Percentiles rank a stretch among this genome's conserved stretches.
Conservation (phyloP, 2,113 vertebrate genomes). For the Zingel zingel region DNA sequence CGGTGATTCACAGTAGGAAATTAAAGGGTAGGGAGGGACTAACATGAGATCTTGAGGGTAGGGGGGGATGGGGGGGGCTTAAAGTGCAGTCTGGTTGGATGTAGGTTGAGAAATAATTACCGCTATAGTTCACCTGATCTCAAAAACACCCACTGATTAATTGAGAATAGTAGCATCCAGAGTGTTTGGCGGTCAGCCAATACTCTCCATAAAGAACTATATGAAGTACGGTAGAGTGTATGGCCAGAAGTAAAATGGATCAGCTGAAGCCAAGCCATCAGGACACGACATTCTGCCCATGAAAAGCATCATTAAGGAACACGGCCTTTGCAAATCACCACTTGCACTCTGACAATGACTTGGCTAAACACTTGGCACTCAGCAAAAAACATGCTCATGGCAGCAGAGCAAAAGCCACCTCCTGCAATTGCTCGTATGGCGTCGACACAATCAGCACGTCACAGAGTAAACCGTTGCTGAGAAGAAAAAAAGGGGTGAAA, state of each 20-base stretch:
- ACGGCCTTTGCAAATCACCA: constrained; percentile 53
- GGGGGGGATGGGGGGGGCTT: neutral
- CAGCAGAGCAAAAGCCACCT: constrained; percentile 9
- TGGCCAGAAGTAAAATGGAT: constrained; percentile 28
- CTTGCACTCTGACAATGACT: constrained; percentile 46
- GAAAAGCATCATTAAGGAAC: constrained; percentile 55
- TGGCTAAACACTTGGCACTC: constrained; percentile 50
- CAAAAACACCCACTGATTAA: neutral
- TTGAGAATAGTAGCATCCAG: neutral
- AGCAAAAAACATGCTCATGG: constrained; percentile 26
- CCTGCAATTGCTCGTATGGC: constrained; percentile 7
- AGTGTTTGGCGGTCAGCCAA: constrained; percentile 24
- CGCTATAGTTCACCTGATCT: constrained; percentile 1
- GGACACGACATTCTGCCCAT: constrained; percentile 40
- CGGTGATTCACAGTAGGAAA: constrained; percentile 10
- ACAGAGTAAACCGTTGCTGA: constrained; percentile 8
- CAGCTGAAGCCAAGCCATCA: constrained; percentile 36
- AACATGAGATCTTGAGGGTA: constrained; percentile 17
- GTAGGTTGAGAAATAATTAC: constrained; percentile 27
- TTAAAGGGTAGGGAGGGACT: constrained; percentile 27
- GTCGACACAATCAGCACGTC: constrained; percentile 32
- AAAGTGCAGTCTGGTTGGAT: constrained; percentile 23
- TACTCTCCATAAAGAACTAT: constrained; percentile 28
- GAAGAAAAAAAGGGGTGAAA: constrained; percentile 21
- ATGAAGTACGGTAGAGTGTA: constrained; percentile 14